Conservation (phyloP, 2,113 vertebrate genomes). For the Cyprinodon variegatus region DNA sequence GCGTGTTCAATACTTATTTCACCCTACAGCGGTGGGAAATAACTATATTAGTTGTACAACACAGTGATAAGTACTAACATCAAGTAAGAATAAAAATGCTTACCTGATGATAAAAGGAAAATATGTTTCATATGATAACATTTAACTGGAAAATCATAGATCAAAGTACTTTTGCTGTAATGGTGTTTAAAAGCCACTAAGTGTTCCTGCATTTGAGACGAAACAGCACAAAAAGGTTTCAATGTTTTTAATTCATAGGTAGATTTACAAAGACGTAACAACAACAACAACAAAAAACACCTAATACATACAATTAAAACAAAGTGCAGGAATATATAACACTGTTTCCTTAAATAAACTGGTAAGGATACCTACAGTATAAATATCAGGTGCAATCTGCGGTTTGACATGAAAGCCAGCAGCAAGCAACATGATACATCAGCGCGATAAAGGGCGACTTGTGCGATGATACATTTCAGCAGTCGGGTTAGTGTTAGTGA, state of each 20-base stretch:
- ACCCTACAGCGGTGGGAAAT: no score
- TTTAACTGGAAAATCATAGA: neutral
- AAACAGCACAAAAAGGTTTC: neutral
- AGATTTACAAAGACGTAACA: conserved; percentile 56
- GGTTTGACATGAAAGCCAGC: conserved; percentile 48
- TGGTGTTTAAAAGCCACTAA: neutral
- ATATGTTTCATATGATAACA: neutral
- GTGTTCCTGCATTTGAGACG: neutral
- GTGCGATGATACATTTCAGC: conserved; percentile 65
- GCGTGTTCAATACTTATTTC: no score
- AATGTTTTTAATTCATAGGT: conserved; percentile 61
- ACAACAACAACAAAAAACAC: conserved; percentile 47
- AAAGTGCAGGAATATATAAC: conserved; percentile 55
- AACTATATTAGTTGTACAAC: no score
- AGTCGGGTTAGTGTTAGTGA: conserved; percentile 46
- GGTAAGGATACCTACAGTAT: conserved; percentile 34
- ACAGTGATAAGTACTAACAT: no score
- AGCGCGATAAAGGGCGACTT: conserved; percentile 32
- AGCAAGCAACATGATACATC: conserved; percentile 38
- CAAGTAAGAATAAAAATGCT: neutral
- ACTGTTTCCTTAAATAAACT: conserved; percentile 31
- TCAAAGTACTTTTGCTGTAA: neutral
- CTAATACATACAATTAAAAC: conserved; percentile 42
- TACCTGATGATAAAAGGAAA: neutral
- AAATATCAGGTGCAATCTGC: conserved; percentile 47